Percentiles rank a stretch among this genome's conserved stretches.
Conservation (phyloP, 2,888 invertebrate species). For the Ceratothoa steindachneri region DNA sequence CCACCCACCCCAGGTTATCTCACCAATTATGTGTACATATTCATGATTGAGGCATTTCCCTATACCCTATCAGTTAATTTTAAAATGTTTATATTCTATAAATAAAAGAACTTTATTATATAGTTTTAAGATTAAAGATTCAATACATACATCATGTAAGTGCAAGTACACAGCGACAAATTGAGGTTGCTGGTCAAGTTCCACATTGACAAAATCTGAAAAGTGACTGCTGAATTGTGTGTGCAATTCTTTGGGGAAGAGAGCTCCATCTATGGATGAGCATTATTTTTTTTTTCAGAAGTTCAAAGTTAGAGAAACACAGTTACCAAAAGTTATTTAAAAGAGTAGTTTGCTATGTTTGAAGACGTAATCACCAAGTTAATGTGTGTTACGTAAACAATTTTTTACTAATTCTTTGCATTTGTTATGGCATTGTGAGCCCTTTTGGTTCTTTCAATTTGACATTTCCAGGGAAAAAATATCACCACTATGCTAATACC, state of each 20-base stretch:
- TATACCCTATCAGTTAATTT: neutral
- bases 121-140: neutral
- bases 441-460: no score
- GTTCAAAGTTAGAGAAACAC: neutral
- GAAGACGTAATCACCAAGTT: neutral
- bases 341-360: no score
- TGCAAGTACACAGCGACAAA: no score
- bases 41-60: no score
- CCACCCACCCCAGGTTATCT: no score
- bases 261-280: neutral
- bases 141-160: no score
- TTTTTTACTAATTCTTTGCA: neutral
- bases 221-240: no score
- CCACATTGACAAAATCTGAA: no score
- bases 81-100: neutral
- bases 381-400: neutral
- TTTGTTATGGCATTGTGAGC: no score
- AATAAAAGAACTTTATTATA: neutral
- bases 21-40: neutral
- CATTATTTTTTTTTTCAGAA: neutral
- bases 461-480: no score
- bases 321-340: neutral
- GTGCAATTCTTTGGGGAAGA: neutral
- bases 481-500: no score
- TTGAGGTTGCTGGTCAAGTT: no score